Conservation (phyloP, 2,797 vertebrate species). For the Astyanax mexicanus region DNA sequence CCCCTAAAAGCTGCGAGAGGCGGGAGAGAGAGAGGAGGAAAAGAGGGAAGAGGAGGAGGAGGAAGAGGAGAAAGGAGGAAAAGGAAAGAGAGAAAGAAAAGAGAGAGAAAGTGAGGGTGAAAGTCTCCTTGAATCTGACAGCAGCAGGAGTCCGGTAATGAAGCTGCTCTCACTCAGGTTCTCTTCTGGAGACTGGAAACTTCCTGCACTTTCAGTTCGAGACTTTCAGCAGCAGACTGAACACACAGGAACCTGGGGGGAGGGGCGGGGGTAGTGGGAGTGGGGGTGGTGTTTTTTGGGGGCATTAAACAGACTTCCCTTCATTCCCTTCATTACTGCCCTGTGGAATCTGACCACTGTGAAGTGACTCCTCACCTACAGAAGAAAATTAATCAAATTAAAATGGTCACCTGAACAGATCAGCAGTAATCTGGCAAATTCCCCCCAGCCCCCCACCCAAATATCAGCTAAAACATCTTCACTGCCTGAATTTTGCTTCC, state of each 20-base stretch:
- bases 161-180: background rate
- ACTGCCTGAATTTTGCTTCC: too few relatives aligned
- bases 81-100: background rate
- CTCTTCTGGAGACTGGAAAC: background rate
- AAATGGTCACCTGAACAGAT: too few relatives aligned
- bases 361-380: background rate
- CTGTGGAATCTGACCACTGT: background rate
- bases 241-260: background rate
- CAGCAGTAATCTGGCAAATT: too few relatives aligned
- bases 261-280: background rate
- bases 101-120: background rate
- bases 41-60: background rate
- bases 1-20: background rate
- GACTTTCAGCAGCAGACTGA: background rate
- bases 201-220: background rate
- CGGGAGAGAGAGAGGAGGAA: background rate
- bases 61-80: background rate
- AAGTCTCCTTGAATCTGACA: background rate
- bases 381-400: background rate
- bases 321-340: background rate
- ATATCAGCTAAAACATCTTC: too few relatives aligned
- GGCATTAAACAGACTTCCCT: constrained; percentile 4
- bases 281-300: background rate
- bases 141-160: background rate
- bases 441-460: too few relatives aligned